A percentile compares a stretch with the other conserved stretches of the same genome.
These are phyloP conservation scores for Anthoptus insignis DNA, from an alignment of 2,888 invertebrate species.

Conservation along the genomic window DNA sequence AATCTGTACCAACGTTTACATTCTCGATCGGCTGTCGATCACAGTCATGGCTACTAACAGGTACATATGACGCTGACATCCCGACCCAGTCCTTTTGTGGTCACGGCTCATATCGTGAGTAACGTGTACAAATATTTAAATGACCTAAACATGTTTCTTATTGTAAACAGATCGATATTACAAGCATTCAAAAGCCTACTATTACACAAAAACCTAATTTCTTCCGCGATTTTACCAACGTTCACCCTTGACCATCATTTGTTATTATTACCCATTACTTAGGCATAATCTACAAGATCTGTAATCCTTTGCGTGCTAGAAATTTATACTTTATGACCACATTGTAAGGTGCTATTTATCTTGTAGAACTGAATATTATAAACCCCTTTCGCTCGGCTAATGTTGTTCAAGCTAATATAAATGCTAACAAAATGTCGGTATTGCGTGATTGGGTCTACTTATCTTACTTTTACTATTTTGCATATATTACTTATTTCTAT, in stretches of 20 bases:
- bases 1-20: too few species aligned
- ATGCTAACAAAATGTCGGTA: constrained; percentile 83
- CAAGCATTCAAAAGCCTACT: constrained; percentile 9
- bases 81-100: too few species aligned
- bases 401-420: constrained; percentile 69
- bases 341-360: constrained; percentile 18
- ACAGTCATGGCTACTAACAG: too few species aligned
- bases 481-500: constrained; percentile 70
- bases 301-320: background rate
- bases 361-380: constrained; percentile 42
- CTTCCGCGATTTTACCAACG: constrained; percentile 61
- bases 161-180: background rate
- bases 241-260: constrained; percentile 81
- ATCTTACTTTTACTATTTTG: constrained; percentile 79
- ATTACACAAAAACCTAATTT: constrained; percentile 53
- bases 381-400: constrained; percentile 51
- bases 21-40: too few species aligned
- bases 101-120: too few species aligned
- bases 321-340: constrained; percentile 15
- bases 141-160: background rate
- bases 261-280: constrained; percentile 69
- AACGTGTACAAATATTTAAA: background rate
- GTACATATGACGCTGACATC: too few species aligned
- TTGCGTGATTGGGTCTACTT: constrained; percentile 81
- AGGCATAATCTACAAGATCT: constrained; percentile 32